Conservation (phyloP, 2,888 invertebrate genomes). For the Acronicta psi region DNA sequence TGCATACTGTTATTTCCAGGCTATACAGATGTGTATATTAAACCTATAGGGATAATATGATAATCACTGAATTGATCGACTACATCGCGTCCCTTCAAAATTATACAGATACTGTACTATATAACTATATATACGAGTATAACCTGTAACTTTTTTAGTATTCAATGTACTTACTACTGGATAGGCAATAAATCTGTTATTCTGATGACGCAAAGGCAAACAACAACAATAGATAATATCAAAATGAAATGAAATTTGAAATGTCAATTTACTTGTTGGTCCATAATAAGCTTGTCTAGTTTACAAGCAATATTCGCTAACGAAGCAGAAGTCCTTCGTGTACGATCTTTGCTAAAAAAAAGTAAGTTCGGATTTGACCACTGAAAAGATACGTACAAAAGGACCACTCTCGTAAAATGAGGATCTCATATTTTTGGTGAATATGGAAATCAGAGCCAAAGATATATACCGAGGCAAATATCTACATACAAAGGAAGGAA, state of each 20-base stretch:
- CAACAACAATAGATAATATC: background rate
- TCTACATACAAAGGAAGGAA: no score
- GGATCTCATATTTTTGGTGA: no score
- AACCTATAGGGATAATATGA: no score
- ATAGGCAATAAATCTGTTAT: background rate
- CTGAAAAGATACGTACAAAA: constrained; percentile 8
- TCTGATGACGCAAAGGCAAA: background rate
- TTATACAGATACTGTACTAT: no score
- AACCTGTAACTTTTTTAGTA: no score
- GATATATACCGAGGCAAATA: no score
- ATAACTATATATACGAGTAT: no score
- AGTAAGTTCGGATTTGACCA: background rate
- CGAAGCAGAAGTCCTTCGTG: constrained; percentile 35
- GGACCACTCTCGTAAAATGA: background rate
- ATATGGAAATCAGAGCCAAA: no score
- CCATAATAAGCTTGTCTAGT: constrained; percentile 16
- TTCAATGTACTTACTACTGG: background rate
- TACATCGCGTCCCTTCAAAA: no score
- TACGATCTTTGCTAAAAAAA: constrained; percentile 28
- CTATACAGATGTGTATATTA: no score
- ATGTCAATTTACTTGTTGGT: constrained; percentile 12
- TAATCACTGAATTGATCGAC: no score
- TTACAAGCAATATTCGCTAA: constrained; percentile 35
- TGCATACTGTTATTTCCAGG: no score
- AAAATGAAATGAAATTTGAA: background rate